Evolutionary conservation across 2,888 invertebrate species (phyloP).

Genomic region (Monopis laevigella): DNA sequence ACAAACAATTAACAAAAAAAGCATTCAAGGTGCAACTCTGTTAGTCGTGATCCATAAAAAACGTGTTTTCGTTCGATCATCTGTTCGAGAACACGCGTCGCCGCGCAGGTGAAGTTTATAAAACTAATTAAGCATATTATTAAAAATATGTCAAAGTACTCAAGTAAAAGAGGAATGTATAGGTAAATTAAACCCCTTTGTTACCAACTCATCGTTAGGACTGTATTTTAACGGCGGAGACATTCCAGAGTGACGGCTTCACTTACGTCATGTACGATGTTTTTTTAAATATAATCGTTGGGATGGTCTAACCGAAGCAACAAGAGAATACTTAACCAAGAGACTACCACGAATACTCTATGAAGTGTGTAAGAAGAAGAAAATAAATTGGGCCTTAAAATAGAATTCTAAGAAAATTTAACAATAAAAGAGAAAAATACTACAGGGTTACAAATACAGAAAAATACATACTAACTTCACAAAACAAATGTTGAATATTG

Average conservation of each 20-base stretch:
- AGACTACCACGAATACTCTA: too few species aligned
- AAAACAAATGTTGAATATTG: too few species aligned
- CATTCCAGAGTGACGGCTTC: not conserved
- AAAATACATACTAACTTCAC: too few species aligned
- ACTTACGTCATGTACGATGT: too few species aligned
- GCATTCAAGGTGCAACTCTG: constrained; percentile 21
- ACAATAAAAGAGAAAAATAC: too few species aligned
- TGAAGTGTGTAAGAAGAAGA: too few species aligned
- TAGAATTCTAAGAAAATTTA: too few species aligned
- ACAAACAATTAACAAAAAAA: constrained; percentile 15
- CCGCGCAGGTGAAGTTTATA: constrained; percentile 28
- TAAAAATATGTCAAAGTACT: not conserved
- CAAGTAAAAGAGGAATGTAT: not conserved
- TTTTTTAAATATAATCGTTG: too few species aligned
- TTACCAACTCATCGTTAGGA: not conserved
- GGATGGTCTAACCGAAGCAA: too few species aligned
- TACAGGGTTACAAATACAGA: too few species aligned
- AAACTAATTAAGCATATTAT: not conserved
- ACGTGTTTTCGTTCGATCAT: constrained; percentile 24
- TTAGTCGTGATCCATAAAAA: constrained; percentile 16
- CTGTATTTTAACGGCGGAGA: not conserved
- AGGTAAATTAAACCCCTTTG: not conserved
- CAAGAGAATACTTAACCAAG: too few species aligned
- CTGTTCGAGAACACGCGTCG: constrained; percentile 28
- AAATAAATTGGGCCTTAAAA: too few species aligned